phyloP scores from a whole-genome alignment of 2,797 vertebrate genomes.

The Anniella stebbinsi region DNA sequence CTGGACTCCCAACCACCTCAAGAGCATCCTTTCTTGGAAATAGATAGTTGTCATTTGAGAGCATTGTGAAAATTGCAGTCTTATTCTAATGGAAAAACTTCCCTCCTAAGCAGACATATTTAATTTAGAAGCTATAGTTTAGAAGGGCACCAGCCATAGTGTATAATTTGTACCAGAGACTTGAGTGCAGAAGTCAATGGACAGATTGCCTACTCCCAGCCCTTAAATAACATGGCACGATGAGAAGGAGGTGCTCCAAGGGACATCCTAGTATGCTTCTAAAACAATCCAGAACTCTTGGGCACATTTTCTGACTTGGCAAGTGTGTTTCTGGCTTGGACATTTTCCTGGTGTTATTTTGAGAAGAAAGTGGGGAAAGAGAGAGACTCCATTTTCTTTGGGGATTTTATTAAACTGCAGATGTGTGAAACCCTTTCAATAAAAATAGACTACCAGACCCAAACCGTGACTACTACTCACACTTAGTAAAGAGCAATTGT shows the following conservation, averaged over 20 bases:
- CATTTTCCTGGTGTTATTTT: background rate
- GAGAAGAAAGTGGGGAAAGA: background rate
- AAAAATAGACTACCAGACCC: background rate
- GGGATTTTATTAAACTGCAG: background rate
- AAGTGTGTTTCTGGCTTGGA: background rate
- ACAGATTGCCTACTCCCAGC: background rate
- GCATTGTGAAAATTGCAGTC: background rate
- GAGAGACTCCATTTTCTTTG: background rate
- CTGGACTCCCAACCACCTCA: background rate
- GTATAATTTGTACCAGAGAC: background rate
- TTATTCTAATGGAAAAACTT: rapidly evolving
- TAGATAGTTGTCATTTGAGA: background rate
- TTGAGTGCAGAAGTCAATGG: background rate
- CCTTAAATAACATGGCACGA: rapidly evolving
- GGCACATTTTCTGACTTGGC: background rate
- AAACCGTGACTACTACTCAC: too few relatives aligned
- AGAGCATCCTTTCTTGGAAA: background rate
- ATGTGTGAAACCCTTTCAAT: conserved; percentile 33
- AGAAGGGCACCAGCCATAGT: background rate
- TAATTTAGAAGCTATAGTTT: rapidly evolving
- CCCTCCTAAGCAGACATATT: background rate
- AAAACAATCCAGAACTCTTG: rapidly evolving
- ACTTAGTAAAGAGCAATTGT: too few relatives aligned
- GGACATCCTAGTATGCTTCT: background rate
- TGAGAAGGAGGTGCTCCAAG: rapidly evolving